Evolutionary conservation across 2,888 invertebrate genomes (phyloP).

Genomic region (Hirudinaria manillensis): DNA sequence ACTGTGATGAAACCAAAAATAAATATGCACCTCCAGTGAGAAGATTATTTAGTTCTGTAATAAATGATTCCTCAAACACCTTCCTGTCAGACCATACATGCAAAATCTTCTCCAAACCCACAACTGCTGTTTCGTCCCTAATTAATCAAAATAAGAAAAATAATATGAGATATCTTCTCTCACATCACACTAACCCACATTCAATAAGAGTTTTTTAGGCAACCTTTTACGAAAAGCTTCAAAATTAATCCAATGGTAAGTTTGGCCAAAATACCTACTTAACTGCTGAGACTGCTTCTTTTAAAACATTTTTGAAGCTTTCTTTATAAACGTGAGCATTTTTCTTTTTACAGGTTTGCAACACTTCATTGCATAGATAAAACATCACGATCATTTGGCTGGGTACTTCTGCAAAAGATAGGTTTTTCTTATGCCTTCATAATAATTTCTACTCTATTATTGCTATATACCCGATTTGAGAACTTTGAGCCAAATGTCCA

Average conservation of each 20-base stretch:
- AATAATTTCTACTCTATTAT: background rate
- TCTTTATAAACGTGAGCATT: slow-evolving; percentile 26
- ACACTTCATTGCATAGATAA: slow-evolving; percentile 27
- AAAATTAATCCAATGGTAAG: background rate
- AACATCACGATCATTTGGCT: slow-evolving; percentile 21
- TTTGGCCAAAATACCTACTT: background rate
- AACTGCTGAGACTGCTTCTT: slow-evolving; percentile 8
- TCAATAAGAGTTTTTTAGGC: background rate
- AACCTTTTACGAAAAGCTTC: background rate
- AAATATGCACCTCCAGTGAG: background rate
- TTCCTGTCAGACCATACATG: slow-evolving; percentile 26
- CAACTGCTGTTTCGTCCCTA: slow-evolving; percentile 8
- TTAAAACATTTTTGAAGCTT: slow-evolving; percentile 16
- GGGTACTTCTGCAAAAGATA: background rate
- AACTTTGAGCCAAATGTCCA: slow-evolving; percentile 21
- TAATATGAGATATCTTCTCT: background rate
- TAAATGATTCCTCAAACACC: slow-evolving; percentile 17
- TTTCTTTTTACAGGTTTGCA: slow-evolving; percentile 25
- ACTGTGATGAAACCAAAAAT: too few relatives aligned
- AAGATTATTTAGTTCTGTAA: background rate
- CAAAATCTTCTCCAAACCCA: slow-evolving; percentile 13
- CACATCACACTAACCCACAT: background rate
- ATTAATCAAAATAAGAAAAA: background rate
- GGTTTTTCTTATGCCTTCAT: background rate
- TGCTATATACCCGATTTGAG: slow-evolving; percentile 14